Evolutionary conservation across 2,797 vertebrate species (phyloP).

Genomic region (Phoebastria nigripes): DNA sequence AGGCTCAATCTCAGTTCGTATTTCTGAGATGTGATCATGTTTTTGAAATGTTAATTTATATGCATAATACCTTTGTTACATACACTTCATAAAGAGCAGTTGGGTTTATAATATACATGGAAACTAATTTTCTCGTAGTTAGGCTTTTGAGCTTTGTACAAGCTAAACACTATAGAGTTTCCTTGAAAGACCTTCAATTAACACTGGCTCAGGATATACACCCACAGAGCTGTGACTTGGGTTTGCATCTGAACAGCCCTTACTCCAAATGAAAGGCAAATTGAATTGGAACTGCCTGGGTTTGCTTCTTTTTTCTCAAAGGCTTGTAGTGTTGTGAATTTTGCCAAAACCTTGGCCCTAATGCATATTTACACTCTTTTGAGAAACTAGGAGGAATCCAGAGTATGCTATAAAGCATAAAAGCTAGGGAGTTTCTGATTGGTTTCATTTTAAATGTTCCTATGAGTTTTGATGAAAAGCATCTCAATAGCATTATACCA

Average conservation of each 20-base stretch:
- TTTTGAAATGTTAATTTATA: slow-evolving; percentile 32
- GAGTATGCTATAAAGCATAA: neutral
- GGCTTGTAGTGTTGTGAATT: neutral
- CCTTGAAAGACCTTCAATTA: neutral
- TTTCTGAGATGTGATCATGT: neutral
- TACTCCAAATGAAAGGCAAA: neutral
- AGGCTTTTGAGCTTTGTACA: neutral
- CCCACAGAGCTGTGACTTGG: neutral
- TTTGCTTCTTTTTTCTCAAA: neutral
- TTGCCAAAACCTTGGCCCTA: neutral
- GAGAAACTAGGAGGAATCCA: neutral
- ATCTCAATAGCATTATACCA: neutral
- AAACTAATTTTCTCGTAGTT: neutral
- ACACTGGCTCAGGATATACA: neutral
- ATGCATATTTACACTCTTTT: neutral
- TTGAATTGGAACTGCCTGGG: neutral
- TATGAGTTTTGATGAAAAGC: neutral
- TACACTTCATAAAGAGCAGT: neutral
- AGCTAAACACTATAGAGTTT: neutral
- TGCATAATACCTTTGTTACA: neutral
- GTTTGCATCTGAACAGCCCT: neutral
- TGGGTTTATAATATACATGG: neutral
- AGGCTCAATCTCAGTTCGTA: neutral
- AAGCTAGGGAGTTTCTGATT: neutral
- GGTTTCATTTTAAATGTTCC: neutral